These are phyloP conservation scores for Papilio aristodemus DNA, from an alignment of 1,140 invertebrate species.

Conservation along the genomic window DNA sequence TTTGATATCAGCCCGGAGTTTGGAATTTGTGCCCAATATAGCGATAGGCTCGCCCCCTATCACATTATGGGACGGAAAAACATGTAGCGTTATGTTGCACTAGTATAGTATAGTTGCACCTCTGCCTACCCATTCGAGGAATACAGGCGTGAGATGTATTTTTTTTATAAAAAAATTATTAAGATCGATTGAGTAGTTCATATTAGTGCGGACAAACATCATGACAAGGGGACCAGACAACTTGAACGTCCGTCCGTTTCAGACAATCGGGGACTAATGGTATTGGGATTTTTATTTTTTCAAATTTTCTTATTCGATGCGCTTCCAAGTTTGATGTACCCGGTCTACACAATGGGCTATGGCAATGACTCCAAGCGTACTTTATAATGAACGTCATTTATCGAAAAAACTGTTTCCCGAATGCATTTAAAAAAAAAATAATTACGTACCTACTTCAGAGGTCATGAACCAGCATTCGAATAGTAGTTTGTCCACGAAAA, in stretches of 20 bases:
- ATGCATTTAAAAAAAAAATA: neutral
- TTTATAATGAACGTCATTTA: neutral
- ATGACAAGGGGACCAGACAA: slow-evolving; percentile 5
- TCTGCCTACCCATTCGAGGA: no score
- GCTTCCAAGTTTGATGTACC: neutral
- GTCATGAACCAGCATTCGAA: neutral
- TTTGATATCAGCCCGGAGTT: no score
- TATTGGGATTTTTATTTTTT: neutral
- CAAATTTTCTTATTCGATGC: neutral
- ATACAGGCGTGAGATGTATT: no score
- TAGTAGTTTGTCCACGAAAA: neutral
- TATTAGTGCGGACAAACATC: no score
- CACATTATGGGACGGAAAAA: no score
- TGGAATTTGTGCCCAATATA: no score
- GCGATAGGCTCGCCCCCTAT: no score
- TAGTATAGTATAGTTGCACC: no score
- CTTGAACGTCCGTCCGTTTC: neutral
- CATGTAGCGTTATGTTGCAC: no score
- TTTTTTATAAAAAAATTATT: no score
- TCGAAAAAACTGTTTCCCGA: neutral
- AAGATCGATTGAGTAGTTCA: no score
- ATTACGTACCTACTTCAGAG: slow-evolving; percentile 1
- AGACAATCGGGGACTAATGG: neutral
- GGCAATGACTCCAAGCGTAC: neutral
- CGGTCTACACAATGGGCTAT: neutral